phyloP scores from a whole-genome alignment of 1,140 invertebrate genomes.

The Saccostrea cuccullata region DNA sequence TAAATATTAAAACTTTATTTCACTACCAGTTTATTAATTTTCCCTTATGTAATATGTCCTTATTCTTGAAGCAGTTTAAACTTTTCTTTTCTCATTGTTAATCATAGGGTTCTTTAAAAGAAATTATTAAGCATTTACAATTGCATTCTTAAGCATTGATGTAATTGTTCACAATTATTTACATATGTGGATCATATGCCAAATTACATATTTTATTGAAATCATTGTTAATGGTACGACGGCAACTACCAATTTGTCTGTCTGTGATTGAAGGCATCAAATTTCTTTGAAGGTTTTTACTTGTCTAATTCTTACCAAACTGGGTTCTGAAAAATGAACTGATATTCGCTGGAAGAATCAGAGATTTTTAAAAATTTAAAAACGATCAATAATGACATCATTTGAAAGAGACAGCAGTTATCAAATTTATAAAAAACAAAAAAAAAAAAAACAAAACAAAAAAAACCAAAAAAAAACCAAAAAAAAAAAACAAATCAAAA shows the following conservation, averaged over 20 bases:
- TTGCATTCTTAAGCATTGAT: not conserved
- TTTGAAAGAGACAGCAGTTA: too few relatives aligned
- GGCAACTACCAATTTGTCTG: not conserved
- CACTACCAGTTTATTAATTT: not conserved
- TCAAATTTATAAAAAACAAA: too few relatives aligned
- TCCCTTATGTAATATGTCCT: conserved; percentile 18
- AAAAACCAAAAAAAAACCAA: too few relatives aligned
- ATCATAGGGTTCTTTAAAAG: not conserved
- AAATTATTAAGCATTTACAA: not conserved
- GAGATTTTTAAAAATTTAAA: not conserved
- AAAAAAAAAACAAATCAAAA: too few relatives aligned
- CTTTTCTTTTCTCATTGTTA: not conserved
- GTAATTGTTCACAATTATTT: not conserved
- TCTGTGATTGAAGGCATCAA: not conserved
- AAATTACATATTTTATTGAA: not conserved
- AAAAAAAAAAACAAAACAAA: too few relatives aligned
- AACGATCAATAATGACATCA: not conserved
- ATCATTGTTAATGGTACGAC: not conserved
- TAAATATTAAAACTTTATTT: conserved; percentile 1
- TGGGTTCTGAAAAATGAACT: too few relatives aligned
- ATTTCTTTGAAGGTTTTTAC: too few relatives aligned
- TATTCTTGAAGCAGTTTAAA: not conserved
- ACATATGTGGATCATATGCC: not conserved
- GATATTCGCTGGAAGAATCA: not conserved
- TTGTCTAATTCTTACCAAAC: too few relatives aligned